Conservation (phyloP, 2,797 vertebrate genomes). For the Sardinella longiceps region DNA sequence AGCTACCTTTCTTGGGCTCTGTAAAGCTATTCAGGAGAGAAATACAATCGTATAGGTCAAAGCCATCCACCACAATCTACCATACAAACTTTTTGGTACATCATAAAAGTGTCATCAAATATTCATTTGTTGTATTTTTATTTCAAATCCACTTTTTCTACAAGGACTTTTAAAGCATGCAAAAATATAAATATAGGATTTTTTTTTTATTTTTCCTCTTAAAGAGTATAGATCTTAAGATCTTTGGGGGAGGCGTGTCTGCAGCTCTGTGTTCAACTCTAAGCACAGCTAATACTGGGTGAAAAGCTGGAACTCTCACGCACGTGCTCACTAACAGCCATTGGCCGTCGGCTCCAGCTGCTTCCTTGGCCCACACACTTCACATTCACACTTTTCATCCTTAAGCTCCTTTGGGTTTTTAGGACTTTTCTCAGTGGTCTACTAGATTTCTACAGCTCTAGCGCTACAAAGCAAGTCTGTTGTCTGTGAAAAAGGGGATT, state of each 20-base stretch:
- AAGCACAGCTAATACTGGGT: constrained; percentile 12
- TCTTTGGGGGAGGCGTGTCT: constrained; percentile 53
- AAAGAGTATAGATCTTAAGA: constrained; percentile 79
- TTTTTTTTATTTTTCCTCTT: constrained; percentile 68
- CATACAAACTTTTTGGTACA: constrained; percentile 62
- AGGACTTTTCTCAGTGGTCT: constrained; percentile 19
- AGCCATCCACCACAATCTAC: constrained; percentile 75
- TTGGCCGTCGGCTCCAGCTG: neutral
- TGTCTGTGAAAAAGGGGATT: neutral
- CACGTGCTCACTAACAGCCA: neutral
- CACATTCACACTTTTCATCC: constrained; percentile 24
- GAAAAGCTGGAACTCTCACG: neutral
- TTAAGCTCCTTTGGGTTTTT: constrained; percentile 19
- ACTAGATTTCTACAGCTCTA: neutral
- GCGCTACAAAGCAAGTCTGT: constrained; percentile 8
- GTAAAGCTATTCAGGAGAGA: constrained; percentile 72
- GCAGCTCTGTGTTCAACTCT: neutral
- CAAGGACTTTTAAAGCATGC: constrained; percentile 66
- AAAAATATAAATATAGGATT: constrained; percentile 52
- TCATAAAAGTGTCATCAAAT: constrained; percentile 36
- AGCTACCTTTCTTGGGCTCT: constrained; percentile 65
- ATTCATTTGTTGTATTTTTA: constrained; percentile 43
- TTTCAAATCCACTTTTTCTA: constrained; percentile 57
- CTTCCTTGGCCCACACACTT: neutral
- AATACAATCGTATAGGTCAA: constrained; percentile 86